Conservation (phyloP, 2,888 invertebrate species). For the Plebejus argus region DNA sequence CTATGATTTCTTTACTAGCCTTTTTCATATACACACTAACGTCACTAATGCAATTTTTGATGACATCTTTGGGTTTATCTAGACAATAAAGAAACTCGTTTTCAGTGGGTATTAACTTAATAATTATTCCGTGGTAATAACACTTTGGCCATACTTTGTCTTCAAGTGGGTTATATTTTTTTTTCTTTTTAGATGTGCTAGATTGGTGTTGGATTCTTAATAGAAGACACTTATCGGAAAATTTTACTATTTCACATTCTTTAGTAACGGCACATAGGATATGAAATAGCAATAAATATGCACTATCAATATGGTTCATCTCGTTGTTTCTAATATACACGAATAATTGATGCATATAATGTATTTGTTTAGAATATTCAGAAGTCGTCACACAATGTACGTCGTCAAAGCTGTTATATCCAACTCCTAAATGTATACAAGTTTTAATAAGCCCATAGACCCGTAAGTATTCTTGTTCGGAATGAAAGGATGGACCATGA, state of each 20-base stretch:
- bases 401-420: neutral
- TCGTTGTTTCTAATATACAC: neutral
- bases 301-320: neutral
- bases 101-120: neutral
- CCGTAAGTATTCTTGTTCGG: neutral
- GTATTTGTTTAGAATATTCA: neutral
- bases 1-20: slow-evolving; percentile 2
- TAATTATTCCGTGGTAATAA: neutral
- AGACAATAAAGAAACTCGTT: neutral
- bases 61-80: neutral
- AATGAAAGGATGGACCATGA: neutral
- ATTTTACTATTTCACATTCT: neutral
- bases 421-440: neutral
- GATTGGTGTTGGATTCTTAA: neutral
- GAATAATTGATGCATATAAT: slow-evolving; percentile 8
- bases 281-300: neutral
- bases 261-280: neutral
- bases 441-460: slow-evolving; percentile 2
- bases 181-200: neutral
- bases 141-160: neutral
- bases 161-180: neutral
- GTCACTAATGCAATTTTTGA: neutral
- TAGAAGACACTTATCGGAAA: neutral
- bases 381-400: neutral
- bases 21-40: slow-evolving; percentile 22